Base-by-base conservation (phyloP, 2,113 vertebrate genomes). In the Tinamus guttatus region DNA sequence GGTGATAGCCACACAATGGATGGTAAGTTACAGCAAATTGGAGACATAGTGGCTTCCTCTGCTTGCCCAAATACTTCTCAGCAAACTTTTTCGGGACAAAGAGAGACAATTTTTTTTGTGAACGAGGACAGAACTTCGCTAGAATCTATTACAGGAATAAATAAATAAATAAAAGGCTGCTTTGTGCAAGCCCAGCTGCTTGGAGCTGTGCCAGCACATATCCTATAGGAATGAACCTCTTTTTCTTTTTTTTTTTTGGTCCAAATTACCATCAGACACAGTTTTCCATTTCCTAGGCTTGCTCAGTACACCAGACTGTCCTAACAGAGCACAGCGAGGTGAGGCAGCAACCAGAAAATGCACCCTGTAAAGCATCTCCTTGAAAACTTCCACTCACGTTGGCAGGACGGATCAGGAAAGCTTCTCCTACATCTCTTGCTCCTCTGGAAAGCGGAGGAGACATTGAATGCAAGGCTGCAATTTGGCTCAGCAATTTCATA, bases 181-280 rank as follows among this genome's bases (percentile, higher is more conserved):
- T 90, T 95, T 96, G 79, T 94, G 49, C 49, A 93, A 94, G 64
- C 25, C 71, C 88, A 96, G 71, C 67, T 97, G 91, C 81, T 87
- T 94, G 90, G 51, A 87, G 84, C 40, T 30, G 9, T 70, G 63
- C 63, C 75, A 93, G 60, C 19, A 56, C 22, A 71, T 62, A 93
- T 45, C 40, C 83, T 96, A 87, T 64, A 89, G 56, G 69, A 94
- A 88, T 96, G 63, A 92, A 95, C 87, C 73, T 88, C 56, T 51
- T 0, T 34, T 60, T 88, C 12, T 40, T 94, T 89, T 73, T 89
- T 60, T 51, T 0, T 32, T 58, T 86, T 22, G n/a, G 8, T 91
- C 80, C 91, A 86, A 82, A 96, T 74, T 91, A 94, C 77, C 0
- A 0, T 77, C 73, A 81, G 86, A 85, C 38, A 83, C 19, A 36